Percentiles rank a stretch among this genome's conserved stretches.
phyloP scores from a whole-genome alignment of 2,888 invertebrate genomes.

The Suillia variegata region DNA sequence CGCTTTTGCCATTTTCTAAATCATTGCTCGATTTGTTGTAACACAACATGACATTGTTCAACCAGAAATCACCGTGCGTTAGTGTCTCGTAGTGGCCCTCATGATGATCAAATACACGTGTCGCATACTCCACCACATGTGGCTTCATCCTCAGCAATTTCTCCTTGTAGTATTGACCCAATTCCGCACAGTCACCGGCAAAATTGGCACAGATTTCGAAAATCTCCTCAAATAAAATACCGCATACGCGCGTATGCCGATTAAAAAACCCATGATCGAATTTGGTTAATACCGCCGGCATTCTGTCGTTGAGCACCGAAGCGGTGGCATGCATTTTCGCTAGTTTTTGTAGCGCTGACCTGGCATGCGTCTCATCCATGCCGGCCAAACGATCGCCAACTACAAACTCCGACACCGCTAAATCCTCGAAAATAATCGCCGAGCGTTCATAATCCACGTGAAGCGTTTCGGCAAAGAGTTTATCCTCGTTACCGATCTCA shows the following conservation, averaged over 20 bases:
- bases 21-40: too few species aligned
- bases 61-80: slow-evolving; percentile 56
- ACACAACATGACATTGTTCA: slow-evolving; percentile 53
- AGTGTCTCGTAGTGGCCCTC: slow-evolving; percentile 42
- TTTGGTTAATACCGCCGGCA: slow-evolving; percentile 36
- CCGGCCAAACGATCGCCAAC: slow-evolving; percentile 48
- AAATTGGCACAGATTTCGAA: slow-evolving; percentile 43
- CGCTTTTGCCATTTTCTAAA: not conserved
- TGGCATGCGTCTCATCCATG: slow-evolving; percentile 58
- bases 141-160: slow-evolving; percentile 44
- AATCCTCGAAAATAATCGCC: slow-evolving; percentile 49
- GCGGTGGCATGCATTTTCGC: slow-evolving; percentile 64
- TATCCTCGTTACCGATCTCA: slow-evolving; percentile 33
- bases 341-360: slow-evolving; percentile 55
- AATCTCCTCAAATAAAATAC: slow-evolving; percentile 41
- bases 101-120: slow-evolving; percentile 39
- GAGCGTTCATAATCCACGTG: slow-evolving; percentile 45
- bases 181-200: slow-evolving; percentile 41
- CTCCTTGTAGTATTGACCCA: slow-evolving; percentile 43
- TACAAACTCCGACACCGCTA: slow-evolving; percentile 34
- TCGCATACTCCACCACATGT: slow-evolving; percentile 48
- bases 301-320: slow-evolving; percentile 58
- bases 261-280: slow-evolving; percentile 55
- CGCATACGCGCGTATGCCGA: slow-evolving; percentile 43
- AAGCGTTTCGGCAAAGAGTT: slow-evolving; percentile 45